These are phyloP conservation scores for Leptinotarsa undecemlineata DNA, from an alignment of 1,140 invertebrate species.

Conservation along the genomic window DNA sequence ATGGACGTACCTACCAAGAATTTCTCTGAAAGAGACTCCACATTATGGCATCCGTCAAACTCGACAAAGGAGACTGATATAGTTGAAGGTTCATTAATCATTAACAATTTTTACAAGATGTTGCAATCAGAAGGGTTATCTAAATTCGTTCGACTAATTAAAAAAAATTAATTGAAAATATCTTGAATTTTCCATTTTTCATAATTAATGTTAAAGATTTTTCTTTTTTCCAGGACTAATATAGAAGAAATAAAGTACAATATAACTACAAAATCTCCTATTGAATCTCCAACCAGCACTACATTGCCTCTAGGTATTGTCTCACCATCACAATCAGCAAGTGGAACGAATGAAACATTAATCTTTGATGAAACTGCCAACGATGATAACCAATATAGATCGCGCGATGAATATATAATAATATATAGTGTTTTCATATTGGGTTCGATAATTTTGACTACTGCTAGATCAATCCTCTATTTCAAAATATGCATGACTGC, in stretches of 20 bases:
- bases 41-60: too few relatives aligned
- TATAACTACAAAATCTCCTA: not conserved
- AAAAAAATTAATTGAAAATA: not conserved
- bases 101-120: too few relatives aligned
- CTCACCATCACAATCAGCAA: too few relatives aligned
- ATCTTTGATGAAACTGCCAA: not conserved
- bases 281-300: not conserved
- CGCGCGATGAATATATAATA: slow-evolving; percentile 42
- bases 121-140: too few relatives aligned
- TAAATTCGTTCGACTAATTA: too few relatives aligned
- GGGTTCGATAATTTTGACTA: slow-evolving; percentile 57
- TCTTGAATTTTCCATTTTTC: not conserved
- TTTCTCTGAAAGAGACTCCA: too few relatives aligned
- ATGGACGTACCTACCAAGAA: too few relatives aligned
- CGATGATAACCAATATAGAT: not conserved
- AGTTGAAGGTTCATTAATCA: too few relatives aligned
- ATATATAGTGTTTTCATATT: slow-evolving; percentile 51
- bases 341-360: not conserved
- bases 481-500: slow-evolving; percentile 82
- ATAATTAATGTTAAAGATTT: not conserved
- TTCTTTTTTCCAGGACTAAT: slow-evolving; percentile 57
- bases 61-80: too few relatives aligned
- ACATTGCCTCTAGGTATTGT: not conserved
- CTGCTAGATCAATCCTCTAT: slow-evolving; percentile 68
- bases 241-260: slow-evolving; percentile 54